A percentile compares a stretch with the other conserved stretches of the same genome.
Evolutionary conservation across 1,140 invertebrate species (phyloP).

Genomic region (Micrasema minimum): DNA sequence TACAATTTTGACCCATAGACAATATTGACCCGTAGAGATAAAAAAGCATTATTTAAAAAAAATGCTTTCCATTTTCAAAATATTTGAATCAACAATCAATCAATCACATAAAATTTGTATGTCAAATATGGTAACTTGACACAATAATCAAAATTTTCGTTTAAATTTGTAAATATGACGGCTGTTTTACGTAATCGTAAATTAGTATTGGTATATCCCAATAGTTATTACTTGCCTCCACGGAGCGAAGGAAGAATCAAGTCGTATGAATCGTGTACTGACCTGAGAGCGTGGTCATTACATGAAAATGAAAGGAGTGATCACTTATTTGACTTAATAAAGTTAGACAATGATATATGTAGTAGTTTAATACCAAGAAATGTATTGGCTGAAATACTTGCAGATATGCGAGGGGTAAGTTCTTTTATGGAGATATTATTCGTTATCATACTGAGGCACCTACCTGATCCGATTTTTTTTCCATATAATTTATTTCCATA

Average conservation of each 20-base stretch:
- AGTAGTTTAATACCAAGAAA: slow-evolving; percentile 8
- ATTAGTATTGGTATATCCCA: slow-evolving; percentile 26
- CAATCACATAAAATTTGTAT: slow-evolving; percentile 3
- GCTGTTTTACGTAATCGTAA: slow-evolving; percentile 22
- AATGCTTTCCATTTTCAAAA: too few relatives aligned
- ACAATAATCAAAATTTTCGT: too few relatives aligned
- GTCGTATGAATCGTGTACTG: slow-evolving; percentile 34
- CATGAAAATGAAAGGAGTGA: slow-evolving; percentile 34
- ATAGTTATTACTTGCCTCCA: slow-evolving; percentile 26
- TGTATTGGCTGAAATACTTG: slow-evolving; percentile 15
- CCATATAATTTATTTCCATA: too few relatives aligned
- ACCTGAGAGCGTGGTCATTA: slow-evolving; percentile 40
- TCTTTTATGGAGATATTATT: too few relatives aligned
- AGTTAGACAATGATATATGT: slow-evolving; percentile 7
- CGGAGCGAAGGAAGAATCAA: slow-evolving; percentile 26
- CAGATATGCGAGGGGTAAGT: slow-evolving; percentile 2
- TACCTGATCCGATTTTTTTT: too few relatives aligned
- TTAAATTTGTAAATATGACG: slow-evolving; percentile 23
- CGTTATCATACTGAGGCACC: too few relatives aligned
- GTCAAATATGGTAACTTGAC: neutral
- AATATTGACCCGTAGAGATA: too few relatives aligned
- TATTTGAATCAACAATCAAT: neutral
- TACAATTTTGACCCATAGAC: too few relatives aligned
- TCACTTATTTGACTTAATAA: slow-evolving; percentile 36
- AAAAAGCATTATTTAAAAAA: neutral